Base-by-base conservation (phyloP, 2,113 vertebrate genomes). In the Regulus satrapa region DNA sequence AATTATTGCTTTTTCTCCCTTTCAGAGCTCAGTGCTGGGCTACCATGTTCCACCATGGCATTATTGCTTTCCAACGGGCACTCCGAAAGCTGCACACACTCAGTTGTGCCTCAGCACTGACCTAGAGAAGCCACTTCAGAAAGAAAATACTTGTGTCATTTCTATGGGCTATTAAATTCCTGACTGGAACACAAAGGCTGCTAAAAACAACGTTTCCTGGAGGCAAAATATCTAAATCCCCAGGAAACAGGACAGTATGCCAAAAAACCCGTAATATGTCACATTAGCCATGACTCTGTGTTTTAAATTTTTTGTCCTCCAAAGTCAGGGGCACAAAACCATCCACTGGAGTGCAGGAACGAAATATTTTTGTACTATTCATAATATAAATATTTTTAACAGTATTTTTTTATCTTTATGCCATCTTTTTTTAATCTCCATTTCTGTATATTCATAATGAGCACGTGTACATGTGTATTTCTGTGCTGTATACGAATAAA, bases 11-110 rank as follows among this genome's bases (percentile, higher is more conserved):
- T 23, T 19, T 9, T 4, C 2, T 34, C 17, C 28, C 6, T 14
- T 3, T 28, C 55, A 36, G 6, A 59, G 38, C 46, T 34, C 77
- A 1, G 4, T 0, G 41, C 31, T 21, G 41, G 24, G 34, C 41
- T n/a, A 31, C 56, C 25, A 5, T 2, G 0, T 11, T 16, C 26
- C 45, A 15, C 0, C 14, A 1, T 0, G 24, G 63, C 18, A n/a
- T 13, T 3, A 1, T 5, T 18, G 28, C 32, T 23, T 34, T 63
- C 56, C 18, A 38, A 4, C 0, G 2, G 26, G 34, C 29, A 25
- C 40, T 7, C 34, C 16, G 62, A 72, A 29, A 63, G 66, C 72
- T 56, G 36, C 2, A 36, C 45, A 12, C 28, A 4, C 5, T 45
- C 75, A 13, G 52, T 66, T 29, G 32, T 4, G 45, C 75, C 85